Base-by-base conservation (phyloP, 2,888 invertebrate species). In the Polia nebulosa region DNA sequence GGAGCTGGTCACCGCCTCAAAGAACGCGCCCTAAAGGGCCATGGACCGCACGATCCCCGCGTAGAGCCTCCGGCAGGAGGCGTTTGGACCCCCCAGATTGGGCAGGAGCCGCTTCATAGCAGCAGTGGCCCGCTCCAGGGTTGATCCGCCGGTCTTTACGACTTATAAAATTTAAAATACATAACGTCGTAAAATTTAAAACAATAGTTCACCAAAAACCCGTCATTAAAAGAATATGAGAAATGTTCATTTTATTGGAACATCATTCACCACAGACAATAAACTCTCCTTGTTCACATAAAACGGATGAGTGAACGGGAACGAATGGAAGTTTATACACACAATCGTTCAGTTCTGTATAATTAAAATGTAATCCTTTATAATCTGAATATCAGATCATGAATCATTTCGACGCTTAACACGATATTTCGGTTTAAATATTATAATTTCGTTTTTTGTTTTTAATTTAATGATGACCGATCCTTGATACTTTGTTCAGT, bases 281-380 rank as follows among this genome's bases (percentile, higher is more conserved):
- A 70, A 55, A 76, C 36, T 41, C 52, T 55, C 36, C 29, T 41
- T 60, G 63, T 64, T 47, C 34, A 75, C 53, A 62, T 64, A 65
- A 52, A 72, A 45, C 47, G 52, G 69, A 71, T 36, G 45, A 78
- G 22, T 71, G 57, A 80, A 64, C 47, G 61, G 55, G 20, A 69
- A 67, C 25, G 63, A 76, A 72, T 77, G 60, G 36, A 71, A 64
- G 61, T 80, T 69, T 56, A 69, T 68, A 66, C 68, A 65, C 71
- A 71, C 78, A 64, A 47, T 41, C 44, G 57, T 70, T 66, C 81
- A 65, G 61, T 58, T 47, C 64, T 55, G 60, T 80, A 56, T 76
- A 81, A 81, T 80, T 80, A 70, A 80, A 80, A 77, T 62, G 65
- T 77, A 81, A 80, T 83, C 77, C 72, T 66, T 47, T 56, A 53